These are phyloP conservation scores for Drosophila watanabei DNA, from an alignment of 1,140 invertebrate genomes.

Conservation along the genomic window DNA sequence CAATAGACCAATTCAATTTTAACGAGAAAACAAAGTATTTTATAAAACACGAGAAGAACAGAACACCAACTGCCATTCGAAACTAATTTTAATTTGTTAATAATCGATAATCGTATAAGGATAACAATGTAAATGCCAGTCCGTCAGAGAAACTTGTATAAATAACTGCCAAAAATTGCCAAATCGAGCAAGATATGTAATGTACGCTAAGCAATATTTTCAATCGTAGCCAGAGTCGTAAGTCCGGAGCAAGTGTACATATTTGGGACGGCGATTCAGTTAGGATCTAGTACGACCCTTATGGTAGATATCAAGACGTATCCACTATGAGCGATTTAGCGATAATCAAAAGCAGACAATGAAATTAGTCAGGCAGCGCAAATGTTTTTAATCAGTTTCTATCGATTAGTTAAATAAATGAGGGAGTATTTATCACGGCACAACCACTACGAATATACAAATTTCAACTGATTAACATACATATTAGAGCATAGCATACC, in stretches of 20 bases:
- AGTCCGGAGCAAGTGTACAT: slow-evolving; percentile 54
- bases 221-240: slow-evolving; percentile 53
- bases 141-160: slow-evolving; percentile 72
- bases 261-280: slow-evolving; percentile 39
- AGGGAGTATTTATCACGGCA: slow-evolving; percentile 58
- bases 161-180: slow-evolving; percentile 59
- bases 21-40: slow-evolving; percentile 43
- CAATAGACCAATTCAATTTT: slow-evolving; percentile 81
- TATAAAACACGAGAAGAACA: slow-evolving; percentile 40
- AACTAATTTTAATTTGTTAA: slow-evolving; percentile 69
- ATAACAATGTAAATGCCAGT: slow-evolving; percentile 48
- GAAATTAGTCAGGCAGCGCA: slow-evolving; percentile 70
- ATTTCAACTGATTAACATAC: slow-evolving; percentile 51
- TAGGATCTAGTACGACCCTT: slow-evolving; percentile 49
- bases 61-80: slow-evolving; percentile 75
- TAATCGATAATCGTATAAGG: slow-evolving; percentile 21
- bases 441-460: slow-evolving; percentile 54
- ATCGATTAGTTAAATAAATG: slow-evolving; percentile 74
- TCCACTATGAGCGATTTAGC: slow-evolving; percentile 66
- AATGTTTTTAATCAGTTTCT: slow-evolving; percentile 67
- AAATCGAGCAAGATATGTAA: slow-evolving; percentile 49
- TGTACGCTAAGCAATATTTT: slow-evolving; percentile 82
- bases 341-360: slow-evolving; percentile 78
- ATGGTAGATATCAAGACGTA: slow-evolving; percentile 40
- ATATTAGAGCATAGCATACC: slow-evolving; percentile 48